phyloP scores from a whole-genome alignment of 2,113 vertebrate species.

The Siniperca chuatsi region DNA sequence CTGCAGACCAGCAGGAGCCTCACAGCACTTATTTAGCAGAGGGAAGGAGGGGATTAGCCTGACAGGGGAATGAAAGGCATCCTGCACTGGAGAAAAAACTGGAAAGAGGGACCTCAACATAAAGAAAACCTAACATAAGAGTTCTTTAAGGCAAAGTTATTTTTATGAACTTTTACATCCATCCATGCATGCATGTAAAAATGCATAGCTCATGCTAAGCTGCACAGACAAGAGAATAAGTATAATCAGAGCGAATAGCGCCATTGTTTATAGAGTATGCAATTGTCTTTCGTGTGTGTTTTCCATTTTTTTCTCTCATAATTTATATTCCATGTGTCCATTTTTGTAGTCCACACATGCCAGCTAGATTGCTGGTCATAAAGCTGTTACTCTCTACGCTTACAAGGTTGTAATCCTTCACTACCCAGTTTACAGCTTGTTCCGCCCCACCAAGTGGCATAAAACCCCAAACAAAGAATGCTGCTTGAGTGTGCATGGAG shows the following conservation, averaged over 20 bases:
- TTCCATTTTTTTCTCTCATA: not conserved
- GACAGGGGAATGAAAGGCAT: not conserved
- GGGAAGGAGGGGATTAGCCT: slow-evolving; percentile 10
- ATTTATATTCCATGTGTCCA: not conserved
- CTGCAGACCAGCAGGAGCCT: not conserved
- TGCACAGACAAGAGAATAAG: not conserved
- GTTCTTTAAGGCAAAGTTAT: not conserved
- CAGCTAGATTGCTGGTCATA: not conserved
- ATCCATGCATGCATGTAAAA: too few relatives aligned
- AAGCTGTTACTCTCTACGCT: not conserved
- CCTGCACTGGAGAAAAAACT: not conserved
- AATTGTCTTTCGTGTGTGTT: not conserved
- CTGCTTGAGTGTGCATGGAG: not conserved
- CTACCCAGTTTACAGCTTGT: not conserved
- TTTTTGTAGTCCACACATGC: not conserved
- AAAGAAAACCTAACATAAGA: not conserved
- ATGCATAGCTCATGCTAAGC: not conserved
- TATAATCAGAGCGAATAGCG: not conserved
- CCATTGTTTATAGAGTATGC: not conserved
- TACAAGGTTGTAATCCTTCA: not conserved
- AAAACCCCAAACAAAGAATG: too few relatives aligned
- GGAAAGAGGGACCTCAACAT: not conserved
- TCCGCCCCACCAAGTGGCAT: too few relatives aligned
- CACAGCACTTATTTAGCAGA: not conserved
- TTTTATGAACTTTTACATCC: not conserved